Evolutionary conservation across 1,140 invertebrate genomes (phyloP).

Genomic region (Macrocentrus cingulum): DNA sequence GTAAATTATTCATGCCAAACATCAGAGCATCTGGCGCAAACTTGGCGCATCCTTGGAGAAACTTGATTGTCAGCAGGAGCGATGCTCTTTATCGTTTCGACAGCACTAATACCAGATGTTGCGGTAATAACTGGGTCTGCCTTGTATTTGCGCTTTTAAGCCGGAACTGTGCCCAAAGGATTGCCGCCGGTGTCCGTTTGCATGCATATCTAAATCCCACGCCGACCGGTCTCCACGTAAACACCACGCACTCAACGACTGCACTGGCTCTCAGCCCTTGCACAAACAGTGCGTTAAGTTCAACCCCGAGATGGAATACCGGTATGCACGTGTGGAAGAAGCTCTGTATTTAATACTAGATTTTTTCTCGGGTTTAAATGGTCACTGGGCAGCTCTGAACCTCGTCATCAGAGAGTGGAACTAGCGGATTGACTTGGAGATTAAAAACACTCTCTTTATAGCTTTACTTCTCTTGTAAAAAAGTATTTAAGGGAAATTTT

Average conservation of each 20-base stretch:
- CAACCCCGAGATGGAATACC: no score
- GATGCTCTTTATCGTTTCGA: not conserved
- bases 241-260: not conserved
- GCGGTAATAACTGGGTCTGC: slow-evolving; percentile 12
- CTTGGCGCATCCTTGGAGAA: not conserved
- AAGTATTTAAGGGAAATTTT: not conserved
- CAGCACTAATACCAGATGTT: slow-evolving; percentile 8
- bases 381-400: not conserved
- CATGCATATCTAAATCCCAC: slow-evolving; percentile 22
- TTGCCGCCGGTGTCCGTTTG: slow-evolving; percentile 15
- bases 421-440: slow-evolving; percentile 12
- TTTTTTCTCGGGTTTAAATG: slow-evolving; percentile 13
- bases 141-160: slow-evolving; percentile 15
- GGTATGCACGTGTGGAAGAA: no score
- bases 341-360: no score
- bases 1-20: slow-evolving; percentile 9
- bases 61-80: not conserved
- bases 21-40: slow-evolving; percentile 2
- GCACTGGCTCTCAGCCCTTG: not conserved
- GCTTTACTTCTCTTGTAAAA: no score
- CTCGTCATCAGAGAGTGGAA: slow-evolving; percentile 7
- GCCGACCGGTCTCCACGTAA: not conserved
- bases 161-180: slow-evolving; percentile 9
- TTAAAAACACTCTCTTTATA: slow-evolving; percentile 9
- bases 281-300: not conserved